Conservation (phyloP, 2,113 vertebrate genomes). For the Athene cunicularia region DNA sequence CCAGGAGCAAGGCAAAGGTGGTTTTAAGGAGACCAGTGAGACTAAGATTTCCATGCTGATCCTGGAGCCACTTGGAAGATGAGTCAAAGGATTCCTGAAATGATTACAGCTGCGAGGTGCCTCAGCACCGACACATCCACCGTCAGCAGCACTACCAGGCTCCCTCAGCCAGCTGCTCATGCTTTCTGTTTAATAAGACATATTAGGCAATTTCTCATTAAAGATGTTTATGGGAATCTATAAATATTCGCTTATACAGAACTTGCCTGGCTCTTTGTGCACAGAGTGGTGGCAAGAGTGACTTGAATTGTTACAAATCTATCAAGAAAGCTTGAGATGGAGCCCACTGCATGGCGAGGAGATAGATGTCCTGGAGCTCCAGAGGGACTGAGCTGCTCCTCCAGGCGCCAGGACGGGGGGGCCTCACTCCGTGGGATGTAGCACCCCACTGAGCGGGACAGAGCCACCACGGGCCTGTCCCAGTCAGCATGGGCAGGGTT, state of each 20-base stretch:
- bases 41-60: neutral
- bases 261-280: neutral
- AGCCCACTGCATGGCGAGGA: rapidly evolving
- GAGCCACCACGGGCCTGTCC: rapidly evolving
- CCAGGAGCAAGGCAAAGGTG: neutral
- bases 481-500: conserved; percentile 1
- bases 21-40: neutral
- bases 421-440: rapidly evolving
- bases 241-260: neutral
- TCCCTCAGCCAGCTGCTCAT: neutral
- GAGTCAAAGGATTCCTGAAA: conserved; percentile 30
- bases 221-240: conserved; percentile 4
- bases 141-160: neutral
- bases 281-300: neutral
- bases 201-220: conserved; percentile 38
- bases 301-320: neutral
- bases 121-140: neutral
- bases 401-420: rapidly evolving
- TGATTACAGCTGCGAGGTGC: neutral
- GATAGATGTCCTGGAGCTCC: neutral
- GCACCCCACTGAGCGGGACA: rapidly evolving
- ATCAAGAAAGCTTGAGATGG: neutral
- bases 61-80: neutral
- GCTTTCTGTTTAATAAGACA: neutral
- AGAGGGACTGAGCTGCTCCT: neutral